Base-by-base conservation (phyloP, 2,797 vertebrate genomes). In the Sphenopsis melanotis region DNA sequence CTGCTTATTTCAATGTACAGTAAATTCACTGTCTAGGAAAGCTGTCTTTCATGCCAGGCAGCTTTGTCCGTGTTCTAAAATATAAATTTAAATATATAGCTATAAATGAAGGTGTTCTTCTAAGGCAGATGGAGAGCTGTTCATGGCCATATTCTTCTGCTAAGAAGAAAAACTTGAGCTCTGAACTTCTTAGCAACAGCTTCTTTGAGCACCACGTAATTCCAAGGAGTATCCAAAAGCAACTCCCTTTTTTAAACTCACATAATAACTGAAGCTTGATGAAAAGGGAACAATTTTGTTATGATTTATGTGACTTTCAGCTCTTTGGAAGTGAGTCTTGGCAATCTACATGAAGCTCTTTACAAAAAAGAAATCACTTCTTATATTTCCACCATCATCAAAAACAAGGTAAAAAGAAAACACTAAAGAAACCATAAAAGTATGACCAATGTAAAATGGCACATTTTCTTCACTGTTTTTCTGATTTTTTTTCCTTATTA, bases 91-190 rank as follows among this genome's bases (percentile, higher is more conserved):
- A 95, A 47, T 52, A 59, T 42, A 52, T 9, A 63, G 50, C 26
- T 89, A 71, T 94, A 97, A 98, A 97, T 95, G 83, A 94, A 96
- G 59, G 75, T 76, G 30, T 21, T 81, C 64, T 80, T 95, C 83
- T 80, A 80, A 91, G 92, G 50, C 61, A 79, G 49, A 91, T 47
- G 63, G 44, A 93, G 87, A 72, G 70, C 56, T 90, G 70, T 71
- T 96, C 78, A 50, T 15, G 36, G 77, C 16, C 68, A 64, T 34
- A 72, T 68, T 89, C 71, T 95, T 91, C 91, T 61, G 21, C 34
- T 79, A 87, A 89, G 56, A 79, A 59, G 84, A 78, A 94, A 79
- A 94, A 41, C 46, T 18, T 83, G 76, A 94, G 94, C 47, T 93
- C 79, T 75, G 52, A 90, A 89, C 86, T 89, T 95, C 69, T 96